Evolutionary conservation across 1,140 invertebrate species (phyloP), one percentile per base, ranked within the genome.

Genomic region (Procambarus virginalis): DNA sequence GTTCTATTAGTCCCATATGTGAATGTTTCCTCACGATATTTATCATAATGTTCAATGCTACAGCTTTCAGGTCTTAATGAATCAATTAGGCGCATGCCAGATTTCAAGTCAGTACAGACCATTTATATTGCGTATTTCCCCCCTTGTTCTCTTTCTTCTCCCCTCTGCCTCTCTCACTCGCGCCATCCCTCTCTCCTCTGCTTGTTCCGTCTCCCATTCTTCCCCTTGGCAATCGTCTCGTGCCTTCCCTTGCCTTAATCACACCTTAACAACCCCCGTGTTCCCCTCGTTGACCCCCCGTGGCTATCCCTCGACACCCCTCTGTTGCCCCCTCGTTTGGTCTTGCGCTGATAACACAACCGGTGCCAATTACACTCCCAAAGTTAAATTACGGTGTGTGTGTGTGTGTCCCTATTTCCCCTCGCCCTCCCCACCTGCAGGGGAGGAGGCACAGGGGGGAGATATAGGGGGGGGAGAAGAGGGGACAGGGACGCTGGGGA

Each of bases 351-450:
- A 77, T 85, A 85, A 77, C 83, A 85, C 83, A 85, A 85, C 76
- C 75, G 73, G 83, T 85, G 83, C 70, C 83, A 85, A 85, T 85
- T 85, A 85, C 83, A 34, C 48, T 85, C 58, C 75, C 70, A 68
- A 85, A 85, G 83, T 77, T 76, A 85, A 85, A 85, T 85, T 85
- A 85, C 73, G 55, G 83, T 81, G 79, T 81, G 79, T 60, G 51
- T 81, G 79, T 81, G 10, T 60, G 51, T 60, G 79, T 60, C 17
- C n/a, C 51, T 48, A 51, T 48, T n/a, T 79, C 34, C 34, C n/a
- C 17, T 55, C 22, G 9, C 77, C 75, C 48, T 80, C 49, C 46
- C 78, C 51, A 22, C 3, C 78, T 58, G 4, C 51, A 9, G 51
- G 51, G 51, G 12, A 12, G 51, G 51, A 4, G 2, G 51, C 51